These are phyloP conservation scores for Acleris laterana DNA, from an alignment of 2,888 invertebrate species.

Conservation along the genomic window DNA sequence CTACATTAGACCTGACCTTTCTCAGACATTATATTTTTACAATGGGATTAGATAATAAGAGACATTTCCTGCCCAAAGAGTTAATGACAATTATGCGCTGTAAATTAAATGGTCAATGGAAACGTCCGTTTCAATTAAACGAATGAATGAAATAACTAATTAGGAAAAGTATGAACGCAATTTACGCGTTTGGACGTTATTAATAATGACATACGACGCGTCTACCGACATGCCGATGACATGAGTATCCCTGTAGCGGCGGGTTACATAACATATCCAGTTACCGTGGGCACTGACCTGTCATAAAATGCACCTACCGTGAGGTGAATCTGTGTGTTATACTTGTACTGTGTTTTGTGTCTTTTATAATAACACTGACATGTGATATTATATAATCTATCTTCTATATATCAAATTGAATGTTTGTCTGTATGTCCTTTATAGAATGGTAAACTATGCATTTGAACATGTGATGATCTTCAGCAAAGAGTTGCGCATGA, in stretches of 20 bases:
- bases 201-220: neutral
- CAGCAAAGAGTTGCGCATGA: no score
- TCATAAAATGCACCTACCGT: constrained; percentile 9
- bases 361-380: no score
- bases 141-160: constrained; percentile 21
- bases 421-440: no score
- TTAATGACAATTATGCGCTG: constrained; percentile 31
- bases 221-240: neutral
- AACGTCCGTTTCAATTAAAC: constrained; percentile 27
- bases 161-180: neutral
- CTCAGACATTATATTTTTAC: constrained; percentile 37
- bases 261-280: constrained; percentile 25
- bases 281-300: constrained; percentile 31
- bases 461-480: no score
- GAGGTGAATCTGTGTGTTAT: no score
- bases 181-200: neutral
- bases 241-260: neutral
- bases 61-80: constrained; percentile 34
- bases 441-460: no score
- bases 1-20: constrained; percentile 36
- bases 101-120: constrained; percentile 34
- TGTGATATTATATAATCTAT: no score
- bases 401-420: no score
- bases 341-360: no score
- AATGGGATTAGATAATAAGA: constrained; percentile 38